Percentiles rank a stretch among this genome's conserved stretches.
These are phyloP conservation scores for Peromyscus eremicus DNA, from an alignment of 2,797 vertebrate species.

Conservation along the genomic window DNA sequence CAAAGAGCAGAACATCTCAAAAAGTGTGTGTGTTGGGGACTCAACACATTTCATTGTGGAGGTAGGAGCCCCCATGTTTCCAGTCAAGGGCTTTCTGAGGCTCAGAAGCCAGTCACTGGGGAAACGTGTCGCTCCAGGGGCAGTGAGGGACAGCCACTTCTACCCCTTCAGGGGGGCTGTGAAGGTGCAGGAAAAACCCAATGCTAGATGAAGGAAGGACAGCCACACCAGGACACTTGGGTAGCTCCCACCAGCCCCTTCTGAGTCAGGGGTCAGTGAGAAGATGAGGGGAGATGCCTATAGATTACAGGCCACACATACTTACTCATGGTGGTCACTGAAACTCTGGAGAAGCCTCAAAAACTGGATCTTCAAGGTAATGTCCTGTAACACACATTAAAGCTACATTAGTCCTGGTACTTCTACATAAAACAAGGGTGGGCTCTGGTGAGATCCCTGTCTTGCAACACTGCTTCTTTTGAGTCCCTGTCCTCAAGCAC, in stretches of 20 bases:
- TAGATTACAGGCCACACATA: slow-evolving; percentile 56
- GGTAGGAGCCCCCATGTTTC: neutral
- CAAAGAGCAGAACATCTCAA: neutral
- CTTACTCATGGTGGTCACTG: slow-evolving; percentile 99
- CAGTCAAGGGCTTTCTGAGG: neutral
- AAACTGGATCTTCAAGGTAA: slow-evolving; percentile 99
- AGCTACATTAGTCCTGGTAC: neutral
- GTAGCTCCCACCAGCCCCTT: neutral
- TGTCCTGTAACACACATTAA: slow-evolving; percentile 91
- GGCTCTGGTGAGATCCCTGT: neutral
- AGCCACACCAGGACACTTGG: neutral
- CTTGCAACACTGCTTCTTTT: neutral
- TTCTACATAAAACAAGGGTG: neutral
- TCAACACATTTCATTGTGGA: neutral
- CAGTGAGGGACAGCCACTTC: neutral
- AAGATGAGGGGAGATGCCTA: neutral
- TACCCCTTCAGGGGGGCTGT: neutral
- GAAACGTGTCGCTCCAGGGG: neutral
- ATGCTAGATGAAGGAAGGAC: neutral
- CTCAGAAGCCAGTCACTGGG: neutral
- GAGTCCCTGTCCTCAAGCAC: neutral
- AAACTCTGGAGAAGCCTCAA: slow-evolving; percentile 98
- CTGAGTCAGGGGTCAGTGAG: neutral
- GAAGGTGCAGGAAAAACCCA: neutral
- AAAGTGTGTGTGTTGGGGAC: neutral